Evolutionary conservation across 2,113 vertebrate species (phyloP).

Genomic region (Microtus ochrogaster): DNA sequence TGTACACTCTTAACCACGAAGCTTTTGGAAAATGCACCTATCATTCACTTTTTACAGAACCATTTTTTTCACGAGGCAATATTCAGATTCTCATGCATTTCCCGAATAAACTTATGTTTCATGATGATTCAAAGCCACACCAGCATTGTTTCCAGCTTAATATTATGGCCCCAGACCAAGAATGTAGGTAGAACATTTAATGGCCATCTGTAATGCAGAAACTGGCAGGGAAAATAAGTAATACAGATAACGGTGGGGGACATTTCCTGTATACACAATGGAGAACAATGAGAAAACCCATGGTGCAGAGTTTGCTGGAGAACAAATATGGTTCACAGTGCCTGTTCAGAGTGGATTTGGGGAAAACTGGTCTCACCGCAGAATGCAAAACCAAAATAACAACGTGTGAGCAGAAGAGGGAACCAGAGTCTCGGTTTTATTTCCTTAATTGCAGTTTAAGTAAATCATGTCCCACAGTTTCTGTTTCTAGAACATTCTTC

Average conservation of each 20-base stretch:
- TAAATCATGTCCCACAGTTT: conserved; percentile 52
- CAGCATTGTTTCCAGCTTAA: conserved; percentile 63
- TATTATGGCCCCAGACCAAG: conserved; percentile 63
- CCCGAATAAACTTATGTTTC: conserved; percentile 69
- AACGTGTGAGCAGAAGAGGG: conserved; percentile 9
- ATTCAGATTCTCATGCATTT: conserved; percentile 66
- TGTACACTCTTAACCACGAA: conserved; percentile 63
- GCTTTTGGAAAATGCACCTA: conserved; percentile 63
- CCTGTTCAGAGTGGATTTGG: not conserved
- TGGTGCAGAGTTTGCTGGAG: conserved; percentile 28
- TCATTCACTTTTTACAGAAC: conserved; percentile 68
- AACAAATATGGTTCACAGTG: conserved; percentile 31
- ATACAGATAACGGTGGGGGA: conserved; percentile 56
- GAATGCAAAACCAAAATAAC: not conserved
- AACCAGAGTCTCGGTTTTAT: conserved; percentile 47
- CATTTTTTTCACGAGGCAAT: conserved; percentile 56
- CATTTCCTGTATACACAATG: conserved; percentile 53
- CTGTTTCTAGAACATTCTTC: conserved; percentile 67
- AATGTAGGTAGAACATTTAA: conserved; percentile 52
- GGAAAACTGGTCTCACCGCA: not conserved
- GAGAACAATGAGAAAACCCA: conserved; percentile 9
- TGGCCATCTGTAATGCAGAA: conserved; percentile 50
- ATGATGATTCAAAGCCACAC: conserved; percentile 64
- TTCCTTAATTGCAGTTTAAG: conserved; percentile 67
- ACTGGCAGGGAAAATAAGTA: conserved; percentile 34